phyloP scores from a whole-genome alignment of 2,113 vertebrate genomes.

The Nycticryphes semicollaris region DNA sequence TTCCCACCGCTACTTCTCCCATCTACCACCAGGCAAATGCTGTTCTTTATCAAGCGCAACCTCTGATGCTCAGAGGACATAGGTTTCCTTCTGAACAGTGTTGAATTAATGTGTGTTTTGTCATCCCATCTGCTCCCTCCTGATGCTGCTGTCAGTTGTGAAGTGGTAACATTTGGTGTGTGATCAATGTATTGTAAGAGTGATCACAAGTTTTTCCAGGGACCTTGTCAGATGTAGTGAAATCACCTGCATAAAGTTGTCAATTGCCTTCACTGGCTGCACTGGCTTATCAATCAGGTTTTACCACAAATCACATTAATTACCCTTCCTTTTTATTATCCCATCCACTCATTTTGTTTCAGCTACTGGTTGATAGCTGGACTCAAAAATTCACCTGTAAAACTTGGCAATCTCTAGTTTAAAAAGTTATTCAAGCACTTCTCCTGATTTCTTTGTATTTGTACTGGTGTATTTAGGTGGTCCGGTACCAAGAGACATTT shows the following conservation, averaged over 20 bases:
- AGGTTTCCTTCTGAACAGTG: background rate
- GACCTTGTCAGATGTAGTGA: background rate
- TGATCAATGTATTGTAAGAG: background rate
- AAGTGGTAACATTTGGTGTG: background rate
- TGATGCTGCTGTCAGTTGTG: background rate
- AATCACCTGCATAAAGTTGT: background rate
- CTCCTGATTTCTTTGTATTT: slow-evolving; percentile 3
- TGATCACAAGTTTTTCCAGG: background rate
- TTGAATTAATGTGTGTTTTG: background rate
- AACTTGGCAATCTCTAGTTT: background rate
- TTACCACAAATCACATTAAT: background rate
- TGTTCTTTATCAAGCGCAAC: background rate
- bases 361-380: background rate
- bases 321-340: background rate
- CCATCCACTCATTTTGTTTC: background rate
- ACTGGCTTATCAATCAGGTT: background rate
- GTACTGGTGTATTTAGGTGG: slow-evolving; percentile 75
- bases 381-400: background rate
- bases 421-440: background rate
- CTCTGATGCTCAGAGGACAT: background rate
- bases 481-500: slow-evolving; percentile 91
- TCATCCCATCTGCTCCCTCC: background rate
- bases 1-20: background rate
- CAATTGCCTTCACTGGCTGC: background rate
- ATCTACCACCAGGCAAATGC: background rate